These are phyloP conservation scores for Pipra filicauda DNA, from an alignment of 2,113 vertebrate genomes.

Conservation along the genomic window DNA sequence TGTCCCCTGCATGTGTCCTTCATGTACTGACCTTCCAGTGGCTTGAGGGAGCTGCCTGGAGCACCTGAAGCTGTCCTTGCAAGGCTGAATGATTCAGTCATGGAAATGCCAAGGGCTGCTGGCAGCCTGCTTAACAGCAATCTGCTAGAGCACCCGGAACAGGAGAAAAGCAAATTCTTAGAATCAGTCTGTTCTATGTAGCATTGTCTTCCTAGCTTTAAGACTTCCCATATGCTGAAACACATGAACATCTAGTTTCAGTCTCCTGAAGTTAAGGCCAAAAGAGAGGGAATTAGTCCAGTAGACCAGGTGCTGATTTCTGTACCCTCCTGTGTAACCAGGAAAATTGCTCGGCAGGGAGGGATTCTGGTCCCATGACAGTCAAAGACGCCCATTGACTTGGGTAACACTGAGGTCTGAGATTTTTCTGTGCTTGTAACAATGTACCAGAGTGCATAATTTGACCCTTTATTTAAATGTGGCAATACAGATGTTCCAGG, in stretches of 20 bases:
- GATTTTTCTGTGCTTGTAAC: not conserved
- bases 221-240: not conserved
- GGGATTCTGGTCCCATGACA: not conserved
- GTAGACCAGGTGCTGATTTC: not conserved
- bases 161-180: not conserved
- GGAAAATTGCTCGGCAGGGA: not conserved
- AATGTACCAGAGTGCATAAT: not conserved
- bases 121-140: not conserved
- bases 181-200: not conserved
- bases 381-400: not conserved
- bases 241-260: not conserved
- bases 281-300: not conserved
- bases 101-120: not conserved
- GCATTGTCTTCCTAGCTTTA: not conserved
- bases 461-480: not conserved
- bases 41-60: not conserved
- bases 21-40: not conserved
- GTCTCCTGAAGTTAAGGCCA: not conserved
- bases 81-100: rapidly evolving
- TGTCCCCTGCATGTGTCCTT: not conserved
- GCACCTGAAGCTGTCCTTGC: not conserved
- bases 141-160: not conserved
- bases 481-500: not conserved
- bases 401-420: not conserved
- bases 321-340: not conserved